A percentile compares a stretch with the other conserved stretches of the same genome.
phyloP scores from a whole-genome alignment of 2,113 vertebrate species.

The Antechinus stuartii region DNA sequence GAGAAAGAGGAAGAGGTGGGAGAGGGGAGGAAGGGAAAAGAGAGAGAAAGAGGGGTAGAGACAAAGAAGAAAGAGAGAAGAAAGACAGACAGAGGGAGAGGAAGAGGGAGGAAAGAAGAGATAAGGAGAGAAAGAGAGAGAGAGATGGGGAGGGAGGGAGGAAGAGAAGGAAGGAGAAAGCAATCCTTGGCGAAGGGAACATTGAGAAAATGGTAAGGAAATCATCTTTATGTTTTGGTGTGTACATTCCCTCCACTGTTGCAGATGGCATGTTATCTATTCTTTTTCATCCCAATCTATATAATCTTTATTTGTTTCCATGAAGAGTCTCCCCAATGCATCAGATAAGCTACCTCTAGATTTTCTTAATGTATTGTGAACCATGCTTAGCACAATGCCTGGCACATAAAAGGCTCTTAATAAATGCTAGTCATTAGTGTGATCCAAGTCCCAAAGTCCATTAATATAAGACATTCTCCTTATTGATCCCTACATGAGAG shows the following conservation, averaged over 20 bases:
- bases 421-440: no score
- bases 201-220: neutral
- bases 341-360: neutral
- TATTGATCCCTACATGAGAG: no score
- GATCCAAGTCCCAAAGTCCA: no score
- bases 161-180: neutral
- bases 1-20: no score
- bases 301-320: neutral
- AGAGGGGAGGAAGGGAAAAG: no score
- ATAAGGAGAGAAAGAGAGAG: no score
- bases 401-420: neutral
- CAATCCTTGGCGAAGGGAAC: neutral
- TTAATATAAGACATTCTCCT: no score
- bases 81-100: no score
- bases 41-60: neutral
- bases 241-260: no score
- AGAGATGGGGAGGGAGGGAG: no score
- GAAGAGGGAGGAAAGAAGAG: no score
- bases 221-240: neutral
- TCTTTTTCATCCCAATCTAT: neutral
- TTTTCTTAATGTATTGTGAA: neutral
- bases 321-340: neutral
- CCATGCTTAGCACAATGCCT: neutral
- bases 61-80: no score
- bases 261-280: neutral